Conservation (phyloP, 2,113 vertebrate genomes). For the Dasyprocta punctata region DNA sequence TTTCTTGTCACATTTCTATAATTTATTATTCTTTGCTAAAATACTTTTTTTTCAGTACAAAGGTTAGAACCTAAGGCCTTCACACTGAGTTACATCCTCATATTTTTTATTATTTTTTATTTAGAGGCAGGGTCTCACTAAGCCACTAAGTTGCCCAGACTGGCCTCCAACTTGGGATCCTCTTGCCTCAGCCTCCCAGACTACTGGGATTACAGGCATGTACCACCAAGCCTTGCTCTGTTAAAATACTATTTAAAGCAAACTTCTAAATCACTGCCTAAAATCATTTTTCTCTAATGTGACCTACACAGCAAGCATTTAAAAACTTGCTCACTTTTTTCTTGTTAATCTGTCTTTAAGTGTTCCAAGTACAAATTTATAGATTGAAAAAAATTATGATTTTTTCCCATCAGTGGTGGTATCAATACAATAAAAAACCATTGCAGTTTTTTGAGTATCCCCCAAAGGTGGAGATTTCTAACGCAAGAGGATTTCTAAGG, state of each 20-base stretch:
- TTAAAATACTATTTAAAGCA: background rate
- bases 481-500: background rate
- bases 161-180: background rate
- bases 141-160: background rate
- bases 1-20: background rate
- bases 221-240: background rate
- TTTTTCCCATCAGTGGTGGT: background rate
- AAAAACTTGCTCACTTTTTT: background rate
- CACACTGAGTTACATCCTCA: background rate
- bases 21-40: background rate
- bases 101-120: background rate
- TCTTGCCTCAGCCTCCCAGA: background rate
- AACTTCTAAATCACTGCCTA: background rate
- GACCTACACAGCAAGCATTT: background rate
- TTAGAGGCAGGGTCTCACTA: background rate
- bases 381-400: background rate
- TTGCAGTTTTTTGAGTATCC: background rate
- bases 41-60: background rate
- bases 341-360: background rate
- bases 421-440: background rate
- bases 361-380: background rate
- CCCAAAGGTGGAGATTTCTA: background rate
- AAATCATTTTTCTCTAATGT: background rate
- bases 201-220: background rate
- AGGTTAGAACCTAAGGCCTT: background rate